These are phyloP conservation scores for Drosophila melanogaster DNA, from an alignment of 1,140 invertebrate species.

Conservation along the genomic window DNA sequence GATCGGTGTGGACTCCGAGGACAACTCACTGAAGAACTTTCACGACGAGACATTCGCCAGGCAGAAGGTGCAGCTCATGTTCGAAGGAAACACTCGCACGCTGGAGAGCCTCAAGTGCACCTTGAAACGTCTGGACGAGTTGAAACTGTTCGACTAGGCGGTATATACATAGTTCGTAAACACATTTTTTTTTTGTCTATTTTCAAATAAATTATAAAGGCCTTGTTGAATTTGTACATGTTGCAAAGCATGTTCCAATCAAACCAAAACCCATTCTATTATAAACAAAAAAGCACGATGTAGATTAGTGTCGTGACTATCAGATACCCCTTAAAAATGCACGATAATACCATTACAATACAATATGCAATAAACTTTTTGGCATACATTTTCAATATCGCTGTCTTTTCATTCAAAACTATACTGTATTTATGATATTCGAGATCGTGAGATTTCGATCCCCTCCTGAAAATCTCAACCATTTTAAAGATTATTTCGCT, in stretches of 20 bases:
- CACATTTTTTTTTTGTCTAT: neutral
- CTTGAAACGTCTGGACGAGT: slow-evolving; percentile 70
- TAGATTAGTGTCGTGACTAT: too few relatives aligned
- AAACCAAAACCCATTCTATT: too few relatives aligned
- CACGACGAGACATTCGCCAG: slow-evolving; percentile 72
- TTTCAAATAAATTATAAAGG: neutral
- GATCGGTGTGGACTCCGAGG: slow-evolving; percentile 74
- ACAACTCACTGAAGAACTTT: slow-evolving; percentile 76
- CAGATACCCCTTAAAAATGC: neutral
- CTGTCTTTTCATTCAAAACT: too few relatives aligned
- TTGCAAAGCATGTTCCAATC: too few relatives aligned
- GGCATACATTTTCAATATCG: too few relatives aligned
- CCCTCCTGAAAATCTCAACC: neutral
- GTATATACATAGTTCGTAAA: neutral
- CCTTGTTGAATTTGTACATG: neutral
- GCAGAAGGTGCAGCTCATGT: slow-evolving; percentile 78
- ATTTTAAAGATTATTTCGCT: neutral
- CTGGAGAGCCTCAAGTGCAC: slow-evolving; percentile 70
- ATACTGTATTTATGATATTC: too few relatives aligned
- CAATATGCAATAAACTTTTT: neutral
- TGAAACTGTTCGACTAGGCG: slow-evolving; percentile 68
- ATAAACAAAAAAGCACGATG: too few relatives aligned
- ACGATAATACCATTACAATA: neutral
- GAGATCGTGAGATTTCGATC: too few relatives aligned
- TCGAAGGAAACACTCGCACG: slow-evolving; percentile 68